Evolutionary conservation across 1,140 invertebrate genomes (phyloP), one percentile per base, ranked within the genome.

Genomic region (Ladona fulva): DNA sequence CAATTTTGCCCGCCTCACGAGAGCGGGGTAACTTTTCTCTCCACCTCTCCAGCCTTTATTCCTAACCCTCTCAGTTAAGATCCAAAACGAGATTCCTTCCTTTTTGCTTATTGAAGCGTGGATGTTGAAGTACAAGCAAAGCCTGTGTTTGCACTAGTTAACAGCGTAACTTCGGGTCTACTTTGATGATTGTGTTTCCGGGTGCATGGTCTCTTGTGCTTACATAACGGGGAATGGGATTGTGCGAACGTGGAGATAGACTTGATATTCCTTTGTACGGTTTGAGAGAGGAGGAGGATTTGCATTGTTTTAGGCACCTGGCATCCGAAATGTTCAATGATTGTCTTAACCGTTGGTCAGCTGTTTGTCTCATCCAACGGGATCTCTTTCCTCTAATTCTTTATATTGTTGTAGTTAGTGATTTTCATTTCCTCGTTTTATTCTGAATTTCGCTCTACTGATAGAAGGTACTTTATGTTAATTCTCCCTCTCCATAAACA

Each of bases 71-170:
- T 66, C 14, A 19, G 52, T 66, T 66, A 19, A 66, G 52, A 19
- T 22, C 52, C 52, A 66, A n/a, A 66, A 66, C 52, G 52, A 66
- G 3, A 66, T 66, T 66, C 52, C 52, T 66, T 66, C 14, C 52
- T 66, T 66, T 66, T 66, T 66, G 52, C 52, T 66, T 66, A 16
- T 66, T 66, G 52, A 66, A 12, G 52, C 52, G 52, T 66, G 52
- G 52, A 66, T 66, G 52, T 66, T 66, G 52, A 66, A 66, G n/a
- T 66, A 66, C 52, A 66, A 66, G 52, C 52, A 66, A 66, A 66
- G 52, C 52, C 52, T 66, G 52, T 66, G 52, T 66, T 66, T 66
- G 52, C 52, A 66, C 52, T 66, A 66, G 52, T 66, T 66, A 66
- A 66, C 52, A 22, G 52, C 52, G 52, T 66, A 66, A 66, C 52